Evolutionary conservation across 2,797 vertebrate genomes (phyloP), one percentile per base, ranked within the genome.

Genomic region (Peromyscus aztecus): DNA sequence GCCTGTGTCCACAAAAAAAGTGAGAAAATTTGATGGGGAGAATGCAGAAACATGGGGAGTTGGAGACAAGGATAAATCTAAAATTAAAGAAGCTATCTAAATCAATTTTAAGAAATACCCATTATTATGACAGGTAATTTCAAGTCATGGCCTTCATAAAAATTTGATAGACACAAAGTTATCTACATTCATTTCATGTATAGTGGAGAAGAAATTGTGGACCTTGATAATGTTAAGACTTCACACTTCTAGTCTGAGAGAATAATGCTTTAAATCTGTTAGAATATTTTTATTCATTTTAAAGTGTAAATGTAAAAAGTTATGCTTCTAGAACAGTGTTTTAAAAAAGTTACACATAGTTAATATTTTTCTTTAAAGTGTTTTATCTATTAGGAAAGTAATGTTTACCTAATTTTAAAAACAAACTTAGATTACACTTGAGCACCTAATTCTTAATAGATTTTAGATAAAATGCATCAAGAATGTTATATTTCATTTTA

Each of bases 81-180:
- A 93, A 88, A 78, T 98, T 98, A 95, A 98, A 98, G 95, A 98
- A 91, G 95, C 57, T 91, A 84, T 96, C 65, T 84, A 97, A 80
- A 91, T 97, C 98, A n/a, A 75, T 95, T 98, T 96, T 76, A 98
- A 94, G 95, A 98, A 98, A 98, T 95, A 96, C 82, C 84, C 19
- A 92, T 93, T 90, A 93, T 89, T 83, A 96, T 98, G 97, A 98
- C 96, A 98, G 96, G 85, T 98, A 98, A 98, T 98, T 98, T 95
- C 83, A 89, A 97, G 85, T 97, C 97, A 98, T 67, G 94, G 96
- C 61, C 96, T 78, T 95, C 67, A 43, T 94, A 93, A 98, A 98
- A 91, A 6, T 96, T 97, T 98, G 97, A 98, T 98, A 69, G 89
- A 93, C 94, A 95, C 94, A 65, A 96, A 90, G 90, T 97, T 97